Percentiles rank a stretch among this genome's conserved stretches.
These are phyloP conservation scores for Euura saliciscinereae DNA, from an alignment of 1,140 invertebrate species.

Conservation along the genomic window DNA sequence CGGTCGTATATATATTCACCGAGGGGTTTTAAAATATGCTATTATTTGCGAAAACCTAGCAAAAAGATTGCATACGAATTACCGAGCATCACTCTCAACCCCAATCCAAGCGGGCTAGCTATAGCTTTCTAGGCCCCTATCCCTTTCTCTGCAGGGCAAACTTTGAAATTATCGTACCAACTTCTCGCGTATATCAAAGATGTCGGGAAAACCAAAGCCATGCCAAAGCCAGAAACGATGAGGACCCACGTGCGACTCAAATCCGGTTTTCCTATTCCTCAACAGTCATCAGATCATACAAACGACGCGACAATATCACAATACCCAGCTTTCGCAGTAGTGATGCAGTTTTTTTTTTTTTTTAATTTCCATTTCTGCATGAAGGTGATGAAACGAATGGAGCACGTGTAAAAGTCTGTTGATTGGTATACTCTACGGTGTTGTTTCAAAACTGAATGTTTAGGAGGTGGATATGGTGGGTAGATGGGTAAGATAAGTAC, in stretches of 20 bases:
- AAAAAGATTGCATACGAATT: background rate
- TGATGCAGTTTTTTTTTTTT: background rate
- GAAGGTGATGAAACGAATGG: background rate
- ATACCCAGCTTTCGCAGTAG: background rate
- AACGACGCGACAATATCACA: too few species aligned
- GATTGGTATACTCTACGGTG: background rate
- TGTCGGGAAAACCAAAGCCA: background rate
- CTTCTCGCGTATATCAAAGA: constrained; percentile 1
- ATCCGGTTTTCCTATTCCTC: background rate
- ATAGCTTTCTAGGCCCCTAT: background rate
- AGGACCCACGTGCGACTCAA: background rate
- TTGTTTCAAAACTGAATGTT: constrained; percentile 2
- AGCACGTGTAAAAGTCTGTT: background rate
- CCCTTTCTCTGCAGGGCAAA: background rate
- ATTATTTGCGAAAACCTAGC: background rate
- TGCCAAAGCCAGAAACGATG: constrained; percentile 1
- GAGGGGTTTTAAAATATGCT: background rate
- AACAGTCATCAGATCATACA: too few species aligned
- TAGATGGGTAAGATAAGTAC: background rate
- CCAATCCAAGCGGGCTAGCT: background rate
- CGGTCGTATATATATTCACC: too few species aligned
- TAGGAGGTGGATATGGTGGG: background rate
- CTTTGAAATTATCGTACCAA: background rate
- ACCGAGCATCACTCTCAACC: background rate
- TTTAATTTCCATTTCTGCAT: too few species aligned